phyloP scores from a whole-genome alignment of 2,888 invertebrate genomes.

The Aplocera efformata region DNA sequence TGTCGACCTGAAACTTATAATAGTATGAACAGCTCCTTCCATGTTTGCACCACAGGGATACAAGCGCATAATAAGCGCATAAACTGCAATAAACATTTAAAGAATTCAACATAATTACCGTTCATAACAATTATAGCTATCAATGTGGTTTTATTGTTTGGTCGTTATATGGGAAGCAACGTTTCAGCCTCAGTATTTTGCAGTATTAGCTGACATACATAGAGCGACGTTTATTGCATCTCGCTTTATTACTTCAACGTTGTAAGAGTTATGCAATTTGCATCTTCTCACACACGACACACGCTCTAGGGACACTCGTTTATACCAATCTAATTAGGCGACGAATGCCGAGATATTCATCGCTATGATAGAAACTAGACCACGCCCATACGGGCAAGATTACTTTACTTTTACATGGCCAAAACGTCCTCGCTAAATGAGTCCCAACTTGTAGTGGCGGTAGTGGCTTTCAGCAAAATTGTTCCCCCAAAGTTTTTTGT shows the following conservation, averaged over 20 bases:
- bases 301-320: conserved; percentile 39
- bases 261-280: conserved; percentile 30
- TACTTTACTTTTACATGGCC: conserved; percentile 51
- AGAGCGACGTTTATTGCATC: too few species aligned
- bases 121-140: too few species aligned
- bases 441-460: conserved; percentile 25
- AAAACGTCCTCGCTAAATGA: conserved; percentile 23
- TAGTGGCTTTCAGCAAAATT: conserved; percentile 23
- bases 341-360: conserved; percentile 46
- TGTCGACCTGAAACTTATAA: too few species aligned
- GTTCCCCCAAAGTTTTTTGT: conserved; percentile 33
- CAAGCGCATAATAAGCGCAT: too few species aligned
- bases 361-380: conserved; percentile 57
- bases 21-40: too few species aligned
- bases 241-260: conserved; percentile 34
- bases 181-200: too few species aligned
- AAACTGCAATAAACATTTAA: too few species aligned
- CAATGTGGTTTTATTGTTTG: too few species aligned
- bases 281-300: conserved; percentile 33
- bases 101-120: too few species aligned
- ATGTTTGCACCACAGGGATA: too few species aligned
- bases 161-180: too few species aligned
- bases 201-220: too few species aligned
- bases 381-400: conserved; percentile 54
- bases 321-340: conserved; percentile 60